Evolutionary conservation across 2,888 invertebrate genomes (phyloP).

Genomic region (Ptychoptera contaminata): DNA sequence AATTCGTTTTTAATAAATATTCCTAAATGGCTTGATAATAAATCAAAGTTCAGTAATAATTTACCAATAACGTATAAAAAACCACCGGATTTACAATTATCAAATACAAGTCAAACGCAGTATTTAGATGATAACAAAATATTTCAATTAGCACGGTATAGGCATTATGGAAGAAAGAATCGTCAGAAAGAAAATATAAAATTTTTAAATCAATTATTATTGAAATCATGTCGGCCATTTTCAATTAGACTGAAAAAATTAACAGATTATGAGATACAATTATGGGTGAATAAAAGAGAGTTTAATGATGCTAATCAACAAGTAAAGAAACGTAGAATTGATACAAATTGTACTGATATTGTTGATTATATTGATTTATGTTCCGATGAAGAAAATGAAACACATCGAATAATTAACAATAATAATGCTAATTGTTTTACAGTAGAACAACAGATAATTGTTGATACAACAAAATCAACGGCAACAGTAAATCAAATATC

Average conservation of each 20-base stretch:
- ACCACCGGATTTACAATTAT: conserved; percentile 19
- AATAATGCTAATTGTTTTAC: no score
- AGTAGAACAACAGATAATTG: background rate
- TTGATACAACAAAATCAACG: background rate
- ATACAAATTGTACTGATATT: conserved; percentile 17
- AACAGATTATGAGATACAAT: conserved; percentile 15
- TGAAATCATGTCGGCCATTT: conserved; percentile 28
- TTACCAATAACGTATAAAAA: conserved; percentile 25
- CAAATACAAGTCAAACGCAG: background rate
- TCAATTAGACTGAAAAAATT: conserved; percentile 26
- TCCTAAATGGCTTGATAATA: conserved; percentile 25
- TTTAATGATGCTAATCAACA: background rate
- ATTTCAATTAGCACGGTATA: conserved; percentile 23
- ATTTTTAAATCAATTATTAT: conserved; percentile 23
- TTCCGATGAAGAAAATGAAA: conserved; percentile 19
- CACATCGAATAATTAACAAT: no score
- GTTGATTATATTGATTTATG: conserved; percentile 46
- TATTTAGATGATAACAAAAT: background rate
- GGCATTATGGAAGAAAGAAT: conserved; percentile 24
- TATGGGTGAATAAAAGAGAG: conserved; percentile 1
- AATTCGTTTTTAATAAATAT: background rate
- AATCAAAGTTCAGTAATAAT: conserved; percentile 13
- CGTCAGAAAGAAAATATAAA: conserved; percentile 18
- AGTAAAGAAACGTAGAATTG: conserved; percentile 1
- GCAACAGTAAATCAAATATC: background rate